Conservation (phyloP, 2,888 invertebrate genomes). For the Drosophila villosipedis region DNA sequence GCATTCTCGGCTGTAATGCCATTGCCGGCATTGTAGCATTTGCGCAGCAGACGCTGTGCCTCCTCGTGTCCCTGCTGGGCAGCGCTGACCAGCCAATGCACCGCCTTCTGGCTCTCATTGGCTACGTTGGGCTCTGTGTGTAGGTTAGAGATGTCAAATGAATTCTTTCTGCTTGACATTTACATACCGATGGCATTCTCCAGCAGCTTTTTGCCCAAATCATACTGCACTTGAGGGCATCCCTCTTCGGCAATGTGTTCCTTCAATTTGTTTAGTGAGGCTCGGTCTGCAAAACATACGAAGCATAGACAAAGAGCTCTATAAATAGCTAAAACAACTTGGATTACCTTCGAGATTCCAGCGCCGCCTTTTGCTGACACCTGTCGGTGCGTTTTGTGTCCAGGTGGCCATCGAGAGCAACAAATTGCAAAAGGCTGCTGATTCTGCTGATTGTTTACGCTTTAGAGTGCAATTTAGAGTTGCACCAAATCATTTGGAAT, state of each 20-base stretch:
- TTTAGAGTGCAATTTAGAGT: constrained; percentile 31
- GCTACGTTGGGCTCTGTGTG: constrained; percentile 76
- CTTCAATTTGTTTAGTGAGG: constrained; percentile 85
- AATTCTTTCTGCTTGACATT: background rate
- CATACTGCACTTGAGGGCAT: constrained; percentile 95
- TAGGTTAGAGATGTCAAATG: background rate
- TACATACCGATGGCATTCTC: constrained; percentile 91
- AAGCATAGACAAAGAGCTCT: constrained; percentile 4
- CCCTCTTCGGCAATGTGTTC: constrained; percentile 94
- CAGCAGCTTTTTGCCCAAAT: constrained; percentile 92
- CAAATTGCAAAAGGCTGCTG: background rate
- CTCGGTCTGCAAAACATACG: constrained; percentile 75
- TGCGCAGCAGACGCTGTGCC: constrained; percentile 90
- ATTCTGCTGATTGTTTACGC: constrained; percentile 56
- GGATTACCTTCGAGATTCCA: constrained; percentile 85
- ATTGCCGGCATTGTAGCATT: constrained; percentile 88
- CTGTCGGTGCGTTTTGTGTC: constrained; percentile 83
- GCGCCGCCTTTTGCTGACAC: constrained; percentile 80
- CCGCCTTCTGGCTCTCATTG: constrained; percentile 89
- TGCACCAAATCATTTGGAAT: constrained; percentile 18
- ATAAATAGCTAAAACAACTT: background rate
- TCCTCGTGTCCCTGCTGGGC: constrained; percentile 96
- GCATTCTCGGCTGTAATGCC: constrained; percentile 91
- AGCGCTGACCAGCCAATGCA: constrained; percentile 96
- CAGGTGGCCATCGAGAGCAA: constrained; percentile 83